Evolutionary conservation across 1,140 invertebrate species (phyloP).

Genomic region (Doryteuthis pealeii): DNA sequence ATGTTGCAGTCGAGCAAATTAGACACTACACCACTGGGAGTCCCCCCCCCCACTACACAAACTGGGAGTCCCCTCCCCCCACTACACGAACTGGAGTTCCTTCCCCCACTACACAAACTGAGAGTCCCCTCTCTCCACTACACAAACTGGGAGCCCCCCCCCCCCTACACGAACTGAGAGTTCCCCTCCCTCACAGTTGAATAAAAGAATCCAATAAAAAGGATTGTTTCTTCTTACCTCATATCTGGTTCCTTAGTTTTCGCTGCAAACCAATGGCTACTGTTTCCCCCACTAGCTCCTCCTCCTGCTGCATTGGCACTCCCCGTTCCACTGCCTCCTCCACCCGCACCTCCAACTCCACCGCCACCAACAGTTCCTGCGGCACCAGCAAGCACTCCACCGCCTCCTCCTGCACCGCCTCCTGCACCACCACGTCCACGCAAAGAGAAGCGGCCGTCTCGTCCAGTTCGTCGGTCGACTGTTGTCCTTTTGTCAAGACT

Average conservation of each 20-base stretch:
- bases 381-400: neutral
- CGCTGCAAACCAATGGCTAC: neutral
- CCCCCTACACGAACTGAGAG: too few species aligned
- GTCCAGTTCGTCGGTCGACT: neutral
- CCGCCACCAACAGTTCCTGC: conserved; percentile 6
- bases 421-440: conserved; percentile 26
- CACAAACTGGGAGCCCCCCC: too few species aligned
- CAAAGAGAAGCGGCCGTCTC: conserved; percentile 29
- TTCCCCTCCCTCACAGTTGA: too few species aligned
- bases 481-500: neutral
- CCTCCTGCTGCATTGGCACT: conserved; percentile 19
- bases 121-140: too few species aligned
- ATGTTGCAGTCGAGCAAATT: too few species aligned
- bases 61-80: too few species aligned
- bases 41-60: too few species aligned
- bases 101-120: too few species aligned
- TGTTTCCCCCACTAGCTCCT: neutral
- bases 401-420: conserved; percentile 19
- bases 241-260: conserved; percentile 9
- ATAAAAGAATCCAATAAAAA: too few species aligned
- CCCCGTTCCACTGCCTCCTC: conserved; percentile 25
- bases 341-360: conserved; percentile 18
- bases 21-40: too few species aligned
- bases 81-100: too few species aligned
- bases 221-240: neutral